Percentiles rank a stretch among this genome's conserved stretches.
Evolutionary conservation across 2,113 vertebrate species (phyloP).

Genomic region (Oncorhynchus masou): DNA sequence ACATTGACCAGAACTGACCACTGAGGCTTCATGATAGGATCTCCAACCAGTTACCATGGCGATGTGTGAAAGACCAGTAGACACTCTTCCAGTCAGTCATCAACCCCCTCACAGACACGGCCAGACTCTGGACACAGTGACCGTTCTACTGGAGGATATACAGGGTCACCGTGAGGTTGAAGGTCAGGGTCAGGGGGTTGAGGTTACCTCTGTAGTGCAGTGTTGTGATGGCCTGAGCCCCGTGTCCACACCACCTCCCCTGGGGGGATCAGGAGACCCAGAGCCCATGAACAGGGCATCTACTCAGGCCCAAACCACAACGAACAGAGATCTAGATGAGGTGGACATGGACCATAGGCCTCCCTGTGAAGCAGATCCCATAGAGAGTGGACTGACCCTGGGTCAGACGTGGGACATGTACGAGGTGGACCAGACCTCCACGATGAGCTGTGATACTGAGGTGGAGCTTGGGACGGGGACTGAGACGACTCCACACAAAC

Average conservation of each 20-base stretch:
- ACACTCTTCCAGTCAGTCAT: slow-evolving; percentile 23
- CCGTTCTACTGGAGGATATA: slow-evolving; percentile 23
- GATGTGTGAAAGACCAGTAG: slow-evolving; percentile 36
- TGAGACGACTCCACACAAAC: not conserved
- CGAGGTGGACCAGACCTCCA: not conserved
- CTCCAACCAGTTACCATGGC: not conserved
- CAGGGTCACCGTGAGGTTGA: slow-evolving; percentile 23
- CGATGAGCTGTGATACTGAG: not conserved
- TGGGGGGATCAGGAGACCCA: not conserved
- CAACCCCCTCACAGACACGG: slow-evolving; percentile 17
- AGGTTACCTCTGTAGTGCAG: slow-evolving; percentile 3
- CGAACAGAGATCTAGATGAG: not conserved
- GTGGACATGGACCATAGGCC: slow-evolving; percentile 9
- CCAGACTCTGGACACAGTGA: slow-evolving; percentile 23
- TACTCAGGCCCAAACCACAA: not conserved
- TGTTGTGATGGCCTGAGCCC: slow-evolving; percentile 4
- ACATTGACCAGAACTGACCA: not conserved
- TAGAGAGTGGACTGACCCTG: slow-evolving; percentile 26
- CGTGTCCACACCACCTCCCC: slow-evolving; percentile 49
- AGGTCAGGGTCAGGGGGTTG: not conserved
- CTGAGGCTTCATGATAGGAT: not conserved
- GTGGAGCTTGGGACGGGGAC: slow-evolving; percentile 1
- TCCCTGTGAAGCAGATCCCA: not conserved
- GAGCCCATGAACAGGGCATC: not conserved
- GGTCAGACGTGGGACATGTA: not conserved